phyloP scores from a whole-genome alignment of 2,113 vertebrate genomes.

The Brachirus orientalis region DNA sequence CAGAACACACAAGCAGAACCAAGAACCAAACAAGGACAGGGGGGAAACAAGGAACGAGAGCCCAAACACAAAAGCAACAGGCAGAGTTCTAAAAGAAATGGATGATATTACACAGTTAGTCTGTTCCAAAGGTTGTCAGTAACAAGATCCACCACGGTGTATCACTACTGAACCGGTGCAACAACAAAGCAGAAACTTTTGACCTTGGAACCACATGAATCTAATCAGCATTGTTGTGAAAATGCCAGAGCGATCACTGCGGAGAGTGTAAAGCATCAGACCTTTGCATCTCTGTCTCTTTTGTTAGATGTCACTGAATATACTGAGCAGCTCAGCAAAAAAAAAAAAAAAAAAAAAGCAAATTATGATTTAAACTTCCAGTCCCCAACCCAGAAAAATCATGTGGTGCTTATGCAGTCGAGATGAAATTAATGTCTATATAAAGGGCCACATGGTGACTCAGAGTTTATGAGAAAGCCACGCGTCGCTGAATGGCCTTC shows the following conservation, averaged over 20 bases:
- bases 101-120: neutral
- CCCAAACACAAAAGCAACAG: no score
- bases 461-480: constrained; percentile 55
- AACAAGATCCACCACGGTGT: neutral
- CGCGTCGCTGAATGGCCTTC: neutral
- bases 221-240: neutral
- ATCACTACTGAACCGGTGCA: neutral
- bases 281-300: neutral
- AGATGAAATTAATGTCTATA: neutral
- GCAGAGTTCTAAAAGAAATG: no score
- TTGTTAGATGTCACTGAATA: neutral
- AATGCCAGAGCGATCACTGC: neutral
- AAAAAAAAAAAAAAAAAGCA: neutral
- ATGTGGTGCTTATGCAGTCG: neutral
- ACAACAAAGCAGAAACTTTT: neutral
- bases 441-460: constrained; percentile 45
- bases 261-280: neutral
- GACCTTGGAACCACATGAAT: neutral
- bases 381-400: constrained; percentile 2
- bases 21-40: no score
- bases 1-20: no score
- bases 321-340: constrained; percentile 12
- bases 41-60: no score
- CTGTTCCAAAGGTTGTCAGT: neutral
- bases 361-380: constrained; percentile 5